Evolutionary conservation across 2,797 vertebrate species (phyloP).

Genomic region (Denticeps clupeoides): DNA sequence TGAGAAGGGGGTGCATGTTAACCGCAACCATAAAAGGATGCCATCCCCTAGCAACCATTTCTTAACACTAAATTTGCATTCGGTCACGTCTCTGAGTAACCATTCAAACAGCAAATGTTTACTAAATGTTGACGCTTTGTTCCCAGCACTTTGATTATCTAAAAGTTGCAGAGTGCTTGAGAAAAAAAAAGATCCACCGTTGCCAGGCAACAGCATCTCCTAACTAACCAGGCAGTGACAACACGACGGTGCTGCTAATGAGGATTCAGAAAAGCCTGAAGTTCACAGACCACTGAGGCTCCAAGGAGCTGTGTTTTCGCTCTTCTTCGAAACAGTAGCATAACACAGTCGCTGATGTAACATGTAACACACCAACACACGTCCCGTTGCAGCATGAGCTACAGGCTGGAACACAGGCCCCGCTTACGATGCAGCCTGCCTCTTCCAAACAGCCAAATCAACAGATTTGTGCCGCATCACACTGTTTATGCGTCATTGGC

Average conservation of each 20-base stretch:
- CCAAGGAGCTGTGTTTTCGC: no score
- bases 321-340: slow-evolving; percentile 1
- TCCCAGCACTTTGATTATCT: slow-evolving; percentile 25
- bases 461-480: slow-evolving; percentile 27
- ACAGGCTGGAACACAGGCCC: no score
- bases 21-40: no score
- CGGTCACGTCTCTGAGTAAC: neutral
- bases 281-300: slow-evolving; percentile 32
- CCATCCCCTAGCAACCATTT: no score
- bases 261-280: slow-evolving; percentile 45
- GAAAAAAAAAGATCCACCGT: slow-evolving; percentile 41
- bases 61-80: neutral
- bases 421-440: no score
- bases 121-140: slow-evolving; percentile 22
- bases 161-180: slow-evolving; percentile 14
- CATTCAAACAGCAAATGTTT: slow-evolving; percentile 1
- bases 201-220: slow-evolving; percentile 57
- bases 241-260: slow-evolving; percentile 49
- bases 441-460: neutral
- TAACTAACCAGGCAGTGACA: slow-evolving; percentile 49
- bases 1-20: no score
- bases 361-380: neutral
- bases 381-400: neutral
- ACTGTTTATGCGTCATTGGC: slow-evolving; percentile 13
- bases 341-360: neutral